Conservation (phyloP, 2,888 invertebrate genomes). For the Philhelius pedissequus region DNA sequence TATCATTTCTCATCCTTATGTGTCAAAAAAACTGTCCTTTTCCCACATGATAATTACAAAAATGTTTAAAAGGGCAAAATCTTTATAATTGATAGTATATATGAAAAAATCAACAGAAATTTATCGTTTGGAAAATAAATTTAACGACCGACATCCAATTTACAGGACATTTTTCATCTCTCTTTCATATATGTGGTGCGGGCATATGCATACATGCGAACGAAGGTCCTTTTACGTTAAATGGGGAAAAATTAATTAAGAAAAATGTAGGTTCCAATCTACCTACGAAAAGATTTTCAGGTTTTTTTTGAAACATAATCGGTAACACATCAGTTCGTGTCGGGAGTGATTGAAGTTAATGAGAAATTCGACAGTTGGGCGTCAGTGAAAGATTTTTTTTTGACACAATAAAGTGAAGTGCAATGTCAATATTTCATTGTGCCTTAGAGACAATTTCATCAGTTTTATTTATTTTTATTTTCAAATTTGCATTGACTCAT, state of each 20-base stretch:
- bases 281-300: background rate
- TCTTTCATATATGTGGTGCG: background rate
- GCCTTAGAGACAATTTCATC: background rate
- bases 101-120: background rate
- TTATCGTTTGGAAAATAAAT: slow-evolving; percentile 7
- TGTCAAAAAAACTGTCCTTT: slow-evolving; percentile 1
- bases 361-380: slow-evolving; percentile 8
- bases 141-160: slow-evolving; percentile 50
- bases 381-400: background rate
- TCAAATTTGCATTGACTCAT: too few relatives aligned
- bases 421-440: background rate
- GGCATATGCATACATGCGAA: background rate
- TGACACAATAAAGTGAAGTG: background rate
- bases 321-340: background rate
- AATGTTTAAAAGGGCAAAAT: background rate
- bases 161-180: slow-evolving; percentile 11
- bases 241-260: slow-evolving; percentile 33
- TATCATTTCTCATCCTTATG: background rate
- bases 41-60: background rate
- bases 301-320: background rate
- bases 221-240: too few relatives aligned
- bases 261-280: too few relatives aligned
- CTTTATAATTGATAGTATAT: background rate
- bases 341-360: slow-evolving; percentile 22
- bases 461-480: too few relatives aligned